Evolutionary conservation across 1,140 invertebrate species (phyloP), one percentile per base, ranked within the genome.

Genomic region (Drosophila mauritiana): DNA sequence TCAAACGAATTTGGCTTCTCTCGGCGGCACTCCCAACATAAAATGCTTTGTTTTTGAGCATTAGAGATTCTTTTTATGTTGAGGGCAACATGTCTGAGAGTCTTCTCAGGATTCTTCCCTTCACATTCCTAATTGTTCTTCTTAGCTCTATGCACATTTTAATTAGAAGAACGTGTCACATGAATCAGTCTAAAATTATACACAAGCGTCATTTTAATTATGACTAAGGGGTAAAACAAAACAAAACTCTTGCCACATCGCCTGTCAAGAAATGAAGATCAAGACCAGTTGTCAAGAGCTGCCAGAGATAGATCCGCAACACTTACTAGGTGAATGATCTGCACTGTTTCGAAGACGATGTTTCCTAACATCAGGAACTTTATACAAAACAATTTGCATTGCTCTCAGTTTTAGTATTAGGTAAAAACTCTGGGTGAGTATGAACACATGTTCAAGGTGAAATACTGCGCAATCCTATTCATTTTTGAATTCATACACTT

Each of bases 131-230:
- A 37, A 73, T 61, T 55, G 76, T 73, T 75, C 15, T 61, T 25
- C 17, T 25, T 37, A 62, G 49, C 20, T 46, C 45, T 52, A 69
- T 88, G 79, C 83, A 59, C 13, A 88, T 62, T 82, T 79, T 79
- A 88, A 88, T 79, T 80, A 62, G 65, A 37, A 12, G 51, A 76
- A 68, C 53, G 39, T 86, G 79, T 86, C 78, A 82, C 63, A 88
- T 80, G 79, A 72, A 82, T 36, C 54, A 34, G 48, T 88, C 70
- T 88, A 88, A 77, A 77, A 73, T 88, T 88, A 88, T 84, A 54
- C 11, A 31, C 67, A 76, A 84, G 77, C 83, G 84, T 88, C 83
- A 88, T 55, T 53, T 73, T 40, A n/a, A 86, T 86, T 82, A 63
- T 88, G 84, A 79, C 72, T 83, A 88, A 86, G 34, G 40, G 17